Percentiles rank a stretch among this genome's conserved stretches.
Conservation (phyloP, 1,140 invertebrate species). For the Coptotermes formosanus region DNA sequence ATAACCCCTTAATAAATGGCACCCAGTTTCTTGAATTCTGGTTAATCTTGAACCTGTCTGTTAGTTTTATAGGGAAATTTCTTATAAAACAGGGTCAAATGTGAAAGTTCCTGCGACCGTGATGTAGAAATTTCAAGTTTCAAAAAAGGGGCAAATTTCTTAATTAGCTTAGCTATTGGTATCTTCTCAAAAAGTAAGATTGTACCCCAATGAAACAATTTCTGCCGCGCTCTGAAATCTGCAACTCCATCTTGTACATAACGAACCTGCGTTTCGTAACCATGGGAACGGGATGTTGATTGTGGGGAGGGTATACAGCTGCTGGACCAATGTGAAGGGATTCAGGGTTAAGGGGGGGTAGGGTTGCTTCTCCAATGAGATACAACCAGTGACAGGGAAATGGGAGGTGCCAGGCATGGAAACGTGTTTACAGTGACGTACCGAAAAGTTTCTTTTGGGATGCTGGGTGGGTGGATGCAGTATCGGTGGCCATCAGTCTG, state of each 20-base stretch:
- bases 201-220: background rate
- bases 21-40: no score
- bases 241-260: background rate
- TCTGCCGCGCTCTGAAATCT: background rate
- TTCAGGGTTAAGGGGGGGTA: background rate
- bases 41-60: no score
- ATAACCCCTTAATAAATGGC: no score
- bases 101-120: no score
- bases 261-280: background rate
- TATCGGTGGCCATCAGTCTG: background rate
- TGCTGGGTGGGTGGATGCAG: background rate
- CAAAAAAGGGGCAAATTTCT: no score
- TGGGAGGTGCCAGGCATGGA: background rate
- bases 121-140: no score
- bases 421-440: background rate
- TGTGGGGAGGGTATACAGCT: slow-evolving; percentile 1
- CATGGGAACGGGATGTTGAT: background rate
- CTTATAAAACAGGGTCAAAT: no score
- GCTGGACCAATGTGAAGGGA: slow-evolving; percentile 1
- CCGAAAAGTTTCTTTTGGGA: background rate
- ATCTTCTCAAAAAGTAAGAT: background rate
- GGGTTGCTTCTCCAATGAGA: slow-evolving; percentile 13
- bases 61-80: no score
- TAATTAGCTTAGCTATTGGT: no score
- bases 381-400: background rate